These are phyloP conservation scores for Panonychus citri DNA, from an alignment of 1,140 invertebrate genomes.

Conservation along the genomic window DNA sequence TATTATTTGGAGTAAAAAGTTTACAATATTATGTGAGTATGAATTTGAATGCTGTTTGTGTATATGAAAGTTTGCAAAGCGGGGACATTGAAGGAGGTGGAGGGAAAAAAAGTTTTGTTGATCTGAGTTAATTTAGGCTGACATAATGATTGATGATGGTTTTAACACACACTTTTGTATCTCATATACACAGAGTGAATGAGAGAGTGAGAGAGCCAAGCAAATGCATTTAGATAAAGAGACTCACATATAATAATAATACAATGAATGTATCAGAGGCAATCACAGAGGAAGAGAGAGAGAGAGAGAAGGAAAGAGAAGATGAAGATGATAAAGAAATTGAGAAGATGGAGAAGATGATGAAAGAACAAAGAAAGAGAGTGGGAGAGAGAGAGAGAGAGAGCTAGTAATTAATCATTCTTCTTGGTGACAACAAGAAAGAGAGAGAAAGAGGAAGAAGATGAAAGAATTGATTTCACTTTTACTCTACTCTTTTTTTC, in stretches of 20 bases:
- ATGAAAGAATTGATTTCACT: too few species aligned
- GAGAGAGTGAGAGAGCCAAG: neutral
- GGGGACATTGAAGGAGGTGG: neutral
- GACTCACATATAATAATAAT: too few species aligned
- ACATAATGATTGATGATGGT: constrained; percentile 13
- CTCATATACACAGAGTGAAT: neutral
- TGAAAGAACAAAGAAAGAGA: neutral
- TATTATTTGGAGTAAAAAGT: too few species aligned
- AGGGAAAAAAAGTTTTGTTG: constrained; percentile 8
- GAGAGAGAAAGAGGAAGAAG: neutral
- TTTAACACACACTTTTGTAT: constrained; percentile 5
- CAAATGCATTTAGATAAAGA: neutral
- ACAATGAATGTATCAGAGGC: neutral
- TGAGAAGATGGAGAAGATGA: neutral
- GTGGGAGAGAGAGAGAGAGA: neutral
- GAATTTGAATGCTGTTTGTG: too few species aligned
- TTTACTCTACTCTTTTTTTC: too few species aligned
- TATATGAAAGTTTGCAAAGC: too few species aligned
- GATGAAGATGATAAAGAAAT: neutral
- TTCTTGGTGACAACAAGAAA: neutral
- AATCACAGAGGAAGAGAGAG: neutral
- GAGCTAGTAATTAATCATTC: neutral
- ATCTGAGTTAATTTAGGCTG: constrained; percentile 12
- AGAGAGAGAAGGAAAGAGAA: constrained; percentile 1
- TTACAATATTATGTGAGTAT: too few species aligned